phyloP scores from a whole-genome alignment of 2,113 vertebrate species.

The Synchiropus splendidus region DNA sequence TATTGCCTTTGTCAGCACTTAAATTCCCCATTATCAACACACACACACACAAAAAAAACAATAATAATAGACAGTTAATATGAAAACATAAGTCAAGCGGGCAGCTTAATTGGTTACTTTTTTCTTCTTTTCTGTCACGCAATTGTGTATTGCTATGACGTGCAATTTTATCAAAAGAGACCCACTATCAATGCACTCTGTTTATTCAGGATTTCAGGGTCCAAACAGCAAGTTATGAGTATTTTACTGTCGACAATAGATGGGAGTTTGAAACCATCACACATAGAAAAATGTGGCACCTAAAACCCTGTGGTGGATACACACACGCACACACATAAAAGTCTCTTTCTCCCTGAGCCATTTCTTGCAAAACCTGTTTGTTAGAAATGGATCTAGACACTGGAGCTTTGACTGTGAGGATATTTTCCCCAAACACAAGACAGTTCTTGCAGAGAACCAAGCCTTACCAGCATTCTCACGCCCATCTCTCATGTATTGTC shows the following conservation, averaged over 20 bases:
- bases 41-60: too few relatives aligned
- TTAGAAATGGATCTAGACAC: slow-evolving; percentile 64
- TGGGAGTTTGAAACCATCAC: slow-evolving; percentile 50
- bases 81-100: too few relatives aligned
- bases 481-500: slow-evolving; percentile 57
- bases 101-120: too few relatives aligned
- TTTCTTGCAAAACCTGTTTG: slow-evolving; percentile 73
- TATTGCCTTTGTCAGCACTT: too few relatives aligned
- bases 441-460: slow-evolving; percentile 69
- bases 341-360: slow-evolving; percentile 43
- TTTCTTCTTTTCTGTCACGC: too few relatives aligned
- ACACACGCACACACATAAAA: slow-evolving; percentile 30
- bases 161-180: too few relatives aligned
- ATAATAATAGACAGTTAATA: too few relatives aligned
- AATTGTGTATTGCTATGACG: too few relatives aligned
- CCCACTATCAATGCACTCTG: too few relatives aligned
- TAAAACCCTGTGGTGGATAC: slow-evolving; percentile 47
- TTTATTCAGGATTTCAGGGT: too few relatives aligned
- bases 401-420: slow-evolving; percentile 62
- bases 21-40: too few relatives aligned
- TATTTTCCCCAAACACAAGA: slow-evolving; percentile 68
- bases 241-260: slow-evolving; percentile 13
- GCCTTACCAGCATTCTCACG: slow-evolving; percentile 61
- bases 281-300: slow-evolving; percentile 36
- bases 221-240: too few relatives aligned